phyloP scores from a whole-genome alignment of 30 jellyfish, hydroid and myxozoan species.

The Aurelia sp. region DNA sequence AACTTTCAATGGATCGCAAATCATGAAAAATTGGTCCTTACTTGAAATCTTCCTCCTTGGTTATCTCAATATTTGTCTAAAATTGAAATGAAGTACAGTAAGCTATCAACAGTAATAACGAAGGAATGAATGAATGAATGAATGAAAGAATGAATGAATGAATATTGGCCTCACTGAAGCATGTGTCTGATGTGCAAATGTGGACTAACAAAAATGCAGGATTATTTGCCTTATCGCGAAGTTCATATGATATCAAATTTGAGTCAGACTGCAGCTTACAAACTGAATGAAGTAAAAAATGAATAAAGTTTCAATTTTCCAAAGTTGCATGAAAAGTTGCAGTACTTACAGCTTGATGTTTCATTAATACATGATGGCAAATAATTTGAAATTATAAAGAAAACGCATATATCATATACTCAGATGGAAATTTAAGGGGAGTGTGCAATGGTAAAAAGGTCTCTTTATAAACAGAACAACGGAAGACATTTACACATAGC shows the following conservation, averaged over 20 bases:
- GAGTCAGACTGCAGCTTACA: neutral
- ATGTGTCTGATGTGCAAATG: neutral
- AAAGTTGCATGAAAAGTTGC: no score
- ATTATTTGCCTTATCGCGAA: neutral
- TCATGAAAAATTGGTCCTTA: conserved; percentile 6
- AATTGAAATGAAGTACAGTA: neutral
- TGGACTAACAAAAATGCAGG: neutral
- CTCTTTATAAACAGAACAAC: no score
- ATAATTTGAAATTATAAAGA: no score
- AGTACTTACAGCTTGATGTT: no score
- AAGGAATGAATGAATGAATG: neutral
- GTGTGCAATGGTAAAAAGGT: no score
- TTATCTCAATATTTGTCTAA: conserved; percentile 81
- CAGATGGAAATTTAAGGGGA: no score
- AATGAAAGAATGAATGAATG: neutral
- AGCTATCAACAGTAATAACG: neutral
- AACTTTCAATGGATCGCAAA: no score
- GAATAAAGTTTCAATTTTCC: no score
- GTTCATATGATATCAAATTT: neutral
- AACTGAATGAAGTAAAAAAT: neutral
- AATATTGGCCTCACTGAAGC: neutral
- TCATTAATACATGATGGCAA: no score
- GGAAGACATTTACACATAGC: no score
- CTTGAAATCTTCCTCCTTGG: conserved; percentile 89
- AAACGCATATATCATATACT: no score